Conservation (phyloP, 2,113 vertebrate species). For the Cercocebus atys region DNA sequence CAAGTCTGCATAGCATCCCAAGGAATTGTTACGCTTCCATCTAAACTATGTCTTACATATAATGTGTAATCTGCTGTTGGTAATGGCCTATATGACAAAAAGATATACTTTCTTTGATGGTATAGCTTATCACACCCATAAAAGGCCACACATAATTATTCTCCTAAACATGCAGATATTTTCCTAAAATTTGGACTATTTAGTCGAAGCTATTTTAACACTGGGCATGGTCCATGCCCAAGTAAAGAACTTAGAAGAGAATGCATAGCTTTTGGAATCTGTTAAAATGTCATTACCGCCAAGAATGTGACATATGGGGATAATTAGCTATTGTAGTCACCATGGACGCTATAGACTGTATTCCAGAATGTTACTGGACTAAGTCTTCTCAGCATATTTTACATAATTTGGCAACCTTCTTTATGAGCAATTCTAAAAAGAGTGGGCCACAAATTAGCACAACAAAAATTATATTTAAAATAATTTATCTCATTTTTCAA, state of each 20-base stretch:
- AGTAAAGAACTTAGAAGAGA: slow-evolving; percentile 3
- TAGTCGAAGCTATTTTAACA: slow-evolving; percentile 9
- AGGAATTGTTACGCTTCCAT: not conserved
- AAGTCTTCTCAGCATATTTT: slow-evolving; percentile 20
- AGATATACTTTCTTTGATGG: not conserved
- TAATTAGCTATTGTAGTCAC: slow-evolving; percentile 4
- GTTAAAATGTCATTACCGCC: not conserved
- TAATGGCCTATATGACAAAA: slow-evolving; percentile 8
- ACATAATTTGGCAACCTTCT: slow-evolving; percentile 30
- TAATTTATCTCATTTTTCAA: not conserved
- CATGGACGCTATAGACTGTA: not conserved
- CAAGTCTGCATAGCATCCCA: not conserved
- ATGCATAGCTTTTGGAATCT: not conserved
- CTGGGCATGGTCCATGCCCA: not conserved
- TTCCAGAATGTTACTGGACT: slow-evolving; percentile 9
- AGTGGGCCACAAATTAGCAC: not conserved
- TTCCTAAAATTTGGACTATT: not conserved
- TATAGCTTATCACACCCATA: not conserved
- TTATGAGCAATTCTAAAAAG: not conserved
- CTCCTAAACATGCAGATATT: not conserved
- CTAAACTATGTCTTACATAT: not conserved
- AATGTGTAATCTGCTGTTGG: not conserved
- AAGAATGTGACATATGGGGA: not conserved
- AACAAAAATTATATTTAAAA: not conserved
- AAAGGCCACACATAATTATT: not conserved